Evolutionary conservation across 2,797 vertebrate species (phyloP), one percentile per base, ranked within the genome.

Genomic region (Pelobates cultripes): DNA sequence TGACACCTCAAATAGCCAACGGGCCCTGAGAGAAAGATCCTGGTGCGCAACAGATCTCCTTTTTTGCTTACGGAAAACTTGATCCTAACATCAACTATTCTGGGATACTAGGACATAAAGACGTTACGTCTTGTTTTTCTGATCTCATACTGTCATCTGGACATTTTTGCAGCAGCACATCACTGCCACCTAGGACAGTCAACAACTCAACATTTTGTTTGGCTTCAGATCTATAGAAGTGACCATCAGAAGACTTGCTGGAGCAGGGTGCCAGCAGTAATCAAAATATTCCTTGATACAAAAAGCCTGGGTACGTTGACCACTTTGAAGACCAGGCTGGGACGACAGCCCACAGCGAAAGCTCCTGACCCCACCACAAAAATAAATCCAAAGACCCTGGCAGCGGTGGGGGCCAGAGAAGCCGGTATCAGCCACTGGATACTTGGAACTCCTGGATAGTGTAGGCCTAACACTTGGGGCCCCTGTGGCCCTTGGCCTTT

Each of bases 381-480:
- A 83, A 89, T 94, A 87, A 93, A 89, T 89, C 93, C 86, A 53
- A 51, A 78, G 76, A 91, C 92, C 89, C 92, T 95, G 82, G 82
- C 84, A 83, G 51, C 70, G 70, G 74, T 74, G 77, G 77, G 77
- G 82, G 15, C 77, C 44, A 40, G 43, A 28, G 57, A 55, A 51
- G 77, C 66, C 3, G 66, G 45, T 3, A 79, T 79, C 28, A 64
- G 82, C 45, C 77, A 83, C 57, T 83, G 82, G 76, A 75, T 75
- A 63, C 81, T 91, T 80, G 85, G 83, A 70, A 76, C 83, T 15
- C 83, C 76, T 84, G 66, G 85, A 89, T 87, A 82, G 87, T 90
- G 89, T 84, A 44, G 87, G 74, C 12, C 68, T 4, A 61, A 77
- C 83, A 43, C 73, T 83, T 92, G 86, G 92, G 92, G 86, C 89